Base-by-base conservation (phyloP, 2,888 invertebrate genomes). In the Tuta absoluta region DNA sequence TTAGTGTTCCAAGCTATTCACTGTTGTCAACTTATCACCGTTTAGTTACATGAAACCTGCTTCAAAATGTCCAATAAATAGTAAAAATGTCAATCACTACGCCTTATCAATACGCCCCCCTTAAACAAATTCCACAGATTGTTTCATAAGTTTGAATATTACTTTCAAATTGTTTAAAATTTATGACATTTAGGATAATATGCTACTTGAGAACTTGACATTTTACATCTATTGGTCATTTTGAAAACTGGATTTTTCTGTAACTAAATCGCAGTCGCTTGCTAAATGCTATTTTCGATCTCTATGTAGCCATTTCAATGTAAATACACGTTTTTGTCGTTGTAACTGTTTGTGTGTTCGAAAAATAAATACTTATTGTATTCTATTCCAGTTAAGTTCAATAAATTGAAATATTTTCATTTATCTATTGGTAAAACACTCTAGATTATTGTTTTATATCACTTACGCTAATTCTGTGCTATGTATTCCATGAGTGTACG, bases 241-340 rank as follows among this genome's bases (percentile, higher is more conserved):
- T 33, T 33, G 33, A 10, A 10, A 33, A 33, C 7, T 33, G 33
- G 1, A 33, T 8, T 33, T n/a, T 33, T 45, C 5, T 45, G n/a
- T 45, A 17, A 45, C n/a, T 8, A 45, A 45, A 45, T 4, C 4
- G n/a, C 17, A 45, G n/a, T n/a, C 14, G 51, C 51, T 53, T 53
- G 51, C 48, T 23, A 23, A 23, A 53, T 7, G 51, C 51, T 53
- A 53, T 23, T 53, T 53, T 24, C 11, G 23, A 53, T 24, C n/a
- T 45, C 12, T 38, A 21, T 59, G 58, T 59, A 45, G 12, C 21
- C 38, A 24, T 60, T 45, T 24, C 33, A 19, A 17, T 61, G 61
- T 49, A 61, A 61, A 61, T 61, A 61, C 61, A 61, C 61, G 19
- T 59, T 14, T 21, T 21, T 41, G 59, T 59, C 37, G 21, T 59